Conservation (phyloP, 2,113 vertebrate species). For the Myotis brandtii region DNA sequence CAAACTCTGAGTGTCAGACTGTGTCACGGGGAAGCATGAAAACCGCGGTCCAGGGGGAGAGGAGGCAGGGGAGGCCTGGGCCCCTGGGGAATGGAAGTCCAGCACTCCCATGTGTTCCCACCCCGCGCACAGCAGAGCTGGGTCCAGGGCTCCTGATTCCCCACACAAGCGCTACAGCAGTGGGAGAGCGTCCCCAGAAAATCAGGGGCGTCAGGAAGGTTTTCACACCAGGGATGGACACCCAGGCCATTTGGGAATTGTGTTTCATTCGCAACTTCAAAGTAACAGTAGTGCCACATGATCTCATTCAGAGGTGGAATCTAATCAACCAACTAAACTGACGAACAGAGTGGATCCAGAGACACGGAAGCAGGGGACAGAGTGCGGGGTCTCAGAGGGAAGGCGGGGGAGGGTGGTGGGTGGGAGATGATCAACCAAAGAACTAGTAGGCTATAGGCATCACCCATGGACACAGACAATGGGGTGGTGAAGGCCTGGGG, state of each 20-base stretch:
- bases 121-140: rapidly evolving
- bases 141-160: neutral
- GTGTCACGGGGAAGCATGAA: neutral
- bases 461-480: too few relatives aligned
- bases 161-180: neutral
- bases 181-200: neutral
- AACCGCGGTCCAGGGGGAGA: neutral
- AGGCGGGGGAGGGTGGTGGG: too few relatives aligned
- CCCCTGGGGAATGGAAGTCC: neutral
- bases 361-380: too few relatives aligned
- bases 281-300: neutral
- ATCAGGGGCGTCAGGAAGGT: neutral
- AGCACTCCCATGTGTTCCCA: too few relatives aligned
- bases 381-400: too few relatives aligned
- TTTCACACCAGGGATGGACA: neutral
- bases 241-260: neutral
- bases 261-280: neutral
- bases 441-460: too few relatives aligned
- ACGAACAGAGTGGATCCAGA: too few relatives aligned
- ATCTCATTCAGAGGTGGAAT: too few relatives aligned
- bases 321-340: too few relatives aligned
- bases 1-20: neutral
- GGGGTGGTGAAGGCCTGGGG: too few relatives aligned
- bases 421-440: too few relatives aligned
- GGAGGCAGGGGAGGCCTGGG: neutral